phyloP scores from a whole-genome alignment of 1,140 invertebrate genomes.

The Arctopsyche grandis region DNA sequence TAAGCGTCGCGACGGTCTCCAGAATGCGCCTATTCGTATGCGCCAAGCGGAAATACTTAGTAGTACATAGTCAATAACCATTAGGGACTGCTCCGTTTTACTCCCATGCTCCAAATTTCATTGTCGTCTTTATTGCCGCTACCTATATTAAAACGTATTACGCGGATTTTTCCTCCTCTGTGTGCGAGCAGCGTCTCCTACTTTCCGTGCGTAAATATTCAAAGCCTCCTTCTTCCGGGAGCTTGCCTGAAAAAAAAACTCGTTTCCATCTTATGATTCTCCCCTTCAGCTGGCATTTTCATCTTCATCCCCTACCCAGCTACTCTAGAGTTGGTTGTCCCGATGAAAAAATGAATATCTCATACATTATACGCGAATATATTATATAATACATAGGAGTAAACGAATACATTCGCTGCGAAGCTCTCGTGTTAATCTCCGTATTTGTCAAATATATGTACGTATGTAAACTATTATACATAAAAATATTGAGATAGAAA shows the following conservation, averaged over 20 bases:
- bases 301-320: neutral
- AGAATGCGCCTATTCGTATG: slow-evolving; percentile 30
- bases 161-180: slow-evolving; percentile 21
- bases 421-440: too few relatives aligned
- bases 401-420: too few relatives aligned
- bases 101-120: slow-evolving; percentile 33
- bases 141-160: slow-evolving; percentile 36
- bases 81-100: slow-evolving; percentile 38
- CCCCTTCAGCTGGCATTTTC: neutral
- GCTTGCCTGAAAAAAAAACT: slow-evolving; percentile 30
- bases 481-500: too few relatives aligned
- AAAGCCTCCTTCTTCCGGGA: slow-evolving; percentile 19
- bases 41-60: slow-evolving; percentile 18
- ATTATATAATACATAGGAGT: neutral
- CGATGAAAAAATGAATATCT: slow-evolving; percentile 23
- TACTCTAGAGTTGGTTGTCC: neutral
- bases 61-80: slow-evolving; percentile 42
- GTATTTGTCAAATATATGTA: too few relatives aligned
- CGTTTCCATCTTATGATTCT: slow-evolving; percentile 38
- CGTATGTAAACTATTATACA: too few relatives aligned
- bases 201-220: slow-evolving; percentile 28
- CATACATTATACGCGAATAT: neutral
- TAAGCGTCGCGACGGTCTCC: neutral
- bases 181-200: neutral
- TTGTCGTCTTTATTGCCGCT: slow-evolving; percentile 40